A percentile compares a stretch with the other conserved stretches of the same genome.
Evolutionary conservation across 2,113 vertebrate species (phyloP).

Genomic region (Eidolon helvum): DNA sequence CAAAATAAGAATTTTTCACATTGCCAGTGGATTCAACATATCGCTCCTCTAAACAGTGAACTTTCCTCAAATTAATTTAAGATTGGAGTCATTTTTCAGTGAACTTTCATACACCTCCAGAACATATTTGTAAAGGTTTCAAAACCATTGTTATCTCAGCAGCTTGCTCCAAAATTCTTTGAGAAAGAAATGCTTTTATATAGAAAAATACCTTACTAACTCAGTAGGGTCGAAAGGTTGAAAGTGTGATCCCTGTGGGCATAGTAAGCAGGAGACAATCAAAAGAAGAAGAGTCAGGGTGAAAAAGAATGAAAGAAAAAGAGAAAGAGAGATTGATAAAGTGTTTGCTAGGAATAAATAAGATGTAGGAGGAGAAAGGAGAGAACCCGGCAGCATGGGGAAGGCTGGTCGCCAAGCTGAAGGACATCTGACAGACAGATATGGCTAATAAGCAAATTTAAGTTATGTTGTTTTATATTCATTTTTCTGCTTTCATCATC

Average conservation of each 20-base stretch:
- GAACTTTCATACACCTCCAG: background rate
- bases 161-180: background rate
- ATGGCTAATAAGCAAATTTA: background rate
- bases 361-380: background rate
- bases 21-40: background rate
- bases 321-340: too few species aligned
- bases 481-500: background rate
- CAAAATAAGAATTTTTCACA: background rate
- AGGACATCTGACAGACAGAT: background rate
- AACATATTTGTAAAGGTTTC: conserved; percentile 23
- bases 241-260: background rate
- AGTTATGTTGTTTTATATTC: background rate
- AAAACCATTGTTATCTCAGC: conserved; percentile 36
- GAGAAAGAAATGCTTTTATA: background rate
- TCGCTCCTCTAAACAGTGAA: background rate
- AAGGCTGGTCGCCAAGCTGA: background rate
- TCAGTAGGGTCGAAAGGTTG: background rate
- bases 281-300: background rate
- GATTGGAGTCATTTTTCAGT: background rate
- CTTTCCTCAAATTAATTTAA: background rate
- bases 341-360: background rate
- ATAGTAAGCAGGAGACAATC: background rate
- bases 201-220: background rate
- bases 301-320: background rate
- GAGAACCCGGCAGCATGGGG: rapidly evolving